Percentiles rank a stretch among this genome's conserved stretches.
Evolutionary conservation across 2,113 vertebrate species (phyloP).

Genomic region (Corythaeola cristata): DNA sequence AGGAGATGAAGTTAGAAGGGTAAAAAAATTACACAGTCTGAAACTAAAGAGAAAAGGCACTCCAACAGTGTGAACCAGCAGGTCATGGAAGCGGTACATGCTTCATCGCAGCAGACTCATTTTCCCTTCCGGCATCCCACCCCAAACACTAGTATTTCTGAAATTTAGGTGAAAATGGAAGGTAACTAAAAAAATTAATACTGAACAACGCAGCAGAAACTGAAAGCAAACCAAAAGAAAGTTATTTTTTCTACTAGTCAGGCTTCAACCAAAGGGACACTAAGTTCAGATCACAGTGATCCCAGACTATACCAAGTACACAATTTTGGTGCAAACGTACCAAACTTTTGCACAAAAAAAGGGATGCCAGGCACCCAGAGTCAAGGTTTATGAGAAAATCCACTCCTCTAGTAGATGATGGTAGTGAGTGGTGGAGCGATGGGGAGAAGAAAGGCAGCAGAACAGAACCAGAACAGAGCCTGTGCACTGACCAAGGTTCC

Average conservation of each 20-base stretch:
- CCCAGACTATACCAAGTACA: fast-evolving
- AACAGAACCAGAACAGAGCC: neutral
- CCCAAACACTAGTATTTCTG: neutral
- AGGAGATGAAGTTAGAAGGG: neutral
- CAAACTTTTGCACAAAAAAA: neutral
- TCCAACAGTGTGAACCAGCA: neutral
- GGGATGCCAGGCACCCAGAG: neutral
- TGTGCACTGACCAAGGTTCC: neutral
- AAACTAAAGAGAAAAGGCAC: neutral
- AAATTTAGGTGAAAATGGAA: neutral
- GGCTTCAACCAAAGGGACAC: neutral
- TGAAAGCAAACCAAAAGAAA: neutral
- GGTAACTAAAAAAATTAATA: neutral
- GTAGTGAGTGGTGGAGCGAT: fast-evolving
- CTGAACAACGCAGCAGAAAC: neutral
- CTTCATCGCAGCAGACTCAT: neutral
- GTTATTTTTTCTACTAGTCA: neutral
- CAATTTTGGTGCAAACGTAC: neutral
- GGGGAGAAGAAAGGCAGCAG: neutral
- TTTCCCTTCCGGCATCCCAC: neutral
- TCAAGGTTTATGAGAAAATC: neutral
- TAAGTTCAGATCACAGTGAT: neutral
- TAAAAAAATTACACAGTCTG: neutral
- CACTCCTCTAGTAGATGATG: fast-evolving
- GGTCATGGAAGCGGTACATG: neutral